Evolutionary conservation across 2,797 vertebrate genomes (phyloP).

Genomic region (Gymnoscopelus microlampas): DNA sequence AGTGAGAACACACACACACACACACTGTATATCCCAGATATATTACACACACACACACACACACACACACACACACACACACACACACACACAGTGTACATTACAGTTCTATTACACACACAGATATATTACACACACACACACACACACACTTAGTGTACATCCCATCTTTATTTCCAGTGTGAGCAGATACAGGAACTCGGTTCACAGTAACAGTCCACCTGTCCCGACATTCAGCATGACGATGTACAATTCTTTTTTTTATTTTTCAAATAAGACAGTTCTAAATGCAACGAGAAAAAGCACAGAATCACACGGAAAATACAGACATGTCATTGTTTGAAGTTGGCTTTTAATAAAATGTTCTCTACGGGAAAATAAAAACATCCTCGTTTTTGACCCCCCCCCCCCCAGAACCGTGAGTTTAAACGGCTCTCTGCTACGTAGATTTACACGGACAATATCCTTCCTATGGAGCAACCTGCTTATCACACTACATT

Average conservation of each 20-base stretch:
- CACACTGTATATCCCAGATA: no score
- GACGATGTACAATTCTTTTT: conserved; percentile 42
- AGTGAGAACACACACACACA: no score
- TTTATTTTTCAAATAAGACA: conserved; percentile 69
- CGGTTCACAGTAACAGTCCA: not conserved
- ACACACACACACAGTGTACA: no score
- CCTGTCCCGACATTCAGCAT: conserved; percentile 50
- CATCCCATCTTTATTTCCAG: no score
- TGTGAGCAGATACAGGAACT: no score
- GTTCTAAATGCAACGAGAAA: conserved; percentile 80
- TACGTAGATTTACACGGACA: conserved; percentile 27
- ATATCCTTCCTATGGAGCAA: conserved; percentile 22
- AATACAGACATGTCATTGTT: conserved; percentile 64
- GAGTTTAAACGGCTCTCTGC: conserved; percentile 35
- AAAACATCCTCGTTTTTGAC: conserved; percentile 59
- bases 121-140: no score
- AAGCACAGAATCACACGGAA: conserved; percentile 76
- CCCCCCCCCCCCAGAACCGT: conserved; percentile 38
- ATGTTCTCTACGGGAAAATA: conserved; percentile 65
- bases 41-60: no score
- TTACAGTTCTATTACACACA: no score
- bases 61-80: no score
- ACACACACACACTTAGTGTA: no score
- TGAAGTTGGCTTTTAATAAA: conserved; percentile 71
- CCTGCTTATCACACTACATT: conserved; percentile 32